Evolutionary conservation across 2,888 invertebrate species (phyloP).

Genomic region (Eupithecia tripunctaria): DNA sequence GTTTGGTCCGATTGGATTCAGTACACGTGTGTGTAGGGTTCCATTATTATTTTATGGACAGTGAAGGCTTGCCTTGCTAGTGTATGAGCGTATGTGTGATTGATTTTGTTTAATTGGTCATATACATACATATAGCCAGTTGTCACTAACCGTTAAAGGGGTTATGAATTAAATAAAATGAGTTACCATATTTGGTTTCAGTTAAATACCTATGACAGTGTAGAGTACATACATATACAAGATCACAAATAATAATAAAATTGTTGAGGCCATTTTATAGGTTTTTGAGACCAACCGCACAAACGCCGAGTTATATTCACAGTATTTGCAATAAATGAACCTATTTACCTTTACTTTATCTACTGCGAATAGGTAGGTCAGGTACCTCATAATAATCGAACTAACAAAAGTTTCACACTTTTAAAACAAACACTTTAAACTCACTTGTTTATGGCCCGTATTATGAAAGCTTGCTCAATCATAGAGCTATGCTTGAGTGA

Average conservation of each 20-base stretch:
- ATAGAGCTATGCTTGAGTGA: no score
- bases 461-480: no score
- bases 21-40: slow-evolving; percentile 22
- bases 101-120: background rate
- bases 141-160: background rate
- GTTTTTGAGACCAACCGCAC: background rate
- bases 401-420: background rate
- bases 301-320: background rate
- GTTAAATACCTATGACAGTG: background rate
- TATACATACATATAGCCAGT: background rate
- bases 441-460: background rate
- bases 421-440: background rate
- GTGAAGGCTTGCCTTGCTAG: background rate
- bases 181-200: background rate
- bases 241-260: background rate
- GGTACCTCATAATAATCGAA: no score
- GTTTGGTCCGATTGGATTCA: slow-evolving; percentile 27
- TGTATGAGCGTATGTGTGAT: background rate
- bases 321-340: background rate
- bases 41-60: slow-evolving; percentile 26
- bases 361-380: background rate
- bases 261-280: background rate
- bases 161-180: background rate
- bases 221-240: background rate
- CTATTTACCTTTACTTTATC: background rate